Percentiles rank a stretch among this genome's conserved stretches.
Evolutionary conservation across 1,140 invertebrate species (phyloP).

Genomic region (Sitophilus oryzae): DNA sequence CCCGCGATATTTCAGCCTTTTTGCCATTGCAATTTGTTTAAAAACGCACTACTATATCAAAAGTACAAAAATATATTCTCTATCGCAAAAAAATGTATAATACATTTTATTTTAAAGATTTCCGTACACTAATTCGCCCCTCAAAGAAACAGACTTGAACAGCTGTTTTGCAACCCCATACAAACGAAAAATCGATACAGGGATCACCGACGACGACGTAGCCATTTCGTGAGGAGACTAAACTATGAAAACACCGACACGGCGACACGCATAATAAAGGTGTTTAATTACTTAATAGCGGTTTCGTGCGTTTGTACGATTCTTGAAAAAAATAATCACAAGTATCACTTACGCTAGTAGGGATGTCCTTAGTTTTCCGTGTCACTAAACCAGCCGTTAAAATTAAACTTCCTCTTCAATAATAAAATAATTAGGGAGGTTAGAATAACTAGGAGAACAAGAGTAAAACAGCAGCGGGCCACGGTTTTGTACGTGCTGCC

Average conservation of each 20-base stretch:
- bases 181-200: not conserved
- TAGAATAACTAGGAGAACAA: constrained; percentile 37
- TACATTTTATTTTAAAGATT: no score
- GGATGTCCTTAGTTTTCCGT: constrained; percentile 22
- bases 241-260: constrained; percentile 3
- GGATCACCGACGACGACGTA: no score
- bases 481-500: constrained; percentile 28
- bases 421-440: constrained; percentile 38
- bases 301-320: no score
- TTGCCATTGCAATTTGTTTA: constrained; percentile 14
- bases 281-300: not conserved
- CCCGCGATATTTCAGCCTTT: constrained; percentile 22
- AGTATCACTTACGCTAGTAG: constrained; percentile 22
- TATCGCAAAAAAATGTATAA: no score
- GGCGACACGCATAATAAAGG: not conserved
- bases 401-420: constrained; percentile 42
- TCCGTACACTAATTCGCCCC: not conserved
- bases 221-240: no score
- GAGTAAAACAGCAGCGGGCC: constrained; percentile 39
- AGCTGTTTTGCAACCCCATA: not conserved
- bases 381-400: constrained; percentile 33
- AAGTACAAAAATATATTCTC: not conserved
- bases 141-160: not conserved
- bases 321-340: constrained; percentile 13
- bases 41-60: not conserved